A percentile compares a stretch with the other conserved stretches of the same genome.
Evolutionary conservation across 2,113 vertebrate species (phyloP).

Genomic region (Syngnathus typhle): DNA sequence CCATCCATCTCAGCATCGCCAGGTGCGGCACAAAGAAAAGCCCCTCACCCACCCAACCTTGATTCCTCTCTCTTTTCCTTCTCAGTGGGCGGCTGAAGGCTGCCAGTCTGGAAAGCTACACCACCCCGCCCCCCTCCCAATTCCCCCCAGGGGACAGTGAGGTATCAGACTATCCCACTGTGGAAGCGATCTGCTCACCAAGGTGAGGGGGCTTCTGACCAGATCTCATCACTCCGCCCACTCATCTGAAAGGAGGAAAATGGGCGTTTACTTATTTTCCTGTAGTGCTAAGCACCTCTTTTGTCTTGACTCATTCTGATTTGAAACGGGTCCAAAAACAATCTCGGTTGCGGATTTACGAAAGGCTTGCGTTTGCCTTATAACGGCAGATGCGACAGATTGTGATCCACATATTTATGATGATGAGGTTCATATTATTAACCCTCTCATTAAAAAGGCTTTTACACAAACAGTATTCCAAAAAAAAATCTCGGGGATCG

Average conservation of each 20-base stretch:
- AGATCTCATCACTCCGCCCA: slow-evolving; percentile 49
- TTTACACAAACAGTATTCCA: background rate
- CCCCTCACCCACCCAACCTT: slow-evolving; percentile 39
- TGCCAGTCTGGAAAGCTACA: slow-evolving; percentile 40
- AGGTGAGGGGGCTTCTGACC: slow-evolving; percentile 59
- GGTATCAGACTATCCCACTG: slow-evolving; percentile 53
- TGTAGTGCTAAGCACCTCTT: background rate
- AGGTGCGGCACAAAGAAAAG: slow-evolving; percentile 9
- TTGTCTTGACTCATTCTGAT: background rate
- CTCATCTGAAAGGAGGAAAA: slow-evolving; percentile 49
- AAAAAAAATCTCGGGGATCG: background rate
- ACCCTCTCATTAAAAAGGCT: background rate
- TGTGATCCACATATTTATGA: background rate
- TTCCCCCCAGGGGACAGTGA: slow-evolving; percentile 42
- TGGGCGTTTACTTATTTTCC: slow-evolving; percentile 13
- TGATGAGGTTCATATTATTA: background rate
- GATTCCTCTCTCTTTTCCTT: slow-evolving; percentile 7
- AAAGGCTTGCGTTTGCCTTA: background rate
- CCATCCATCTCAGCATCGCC: slow-evolving; percentile 1
- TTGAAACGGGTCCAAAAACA: background rate
- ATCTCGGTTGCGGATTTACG: background rate
- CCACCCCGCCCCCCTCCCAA: slow-evolving; percentile 12
- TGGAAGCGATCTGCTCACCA: slow-evolving; percentile 64
- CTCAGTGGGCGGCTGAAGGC: slow-evolving; percentile 33
- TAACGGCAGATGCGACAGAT: slow-evolving; percentile 2